These are phyloP conservation scores for Hyles euphorbiae DNA, from an alignment of 1,140 invertebrate species.

Conservation along the genomic window DNA sequence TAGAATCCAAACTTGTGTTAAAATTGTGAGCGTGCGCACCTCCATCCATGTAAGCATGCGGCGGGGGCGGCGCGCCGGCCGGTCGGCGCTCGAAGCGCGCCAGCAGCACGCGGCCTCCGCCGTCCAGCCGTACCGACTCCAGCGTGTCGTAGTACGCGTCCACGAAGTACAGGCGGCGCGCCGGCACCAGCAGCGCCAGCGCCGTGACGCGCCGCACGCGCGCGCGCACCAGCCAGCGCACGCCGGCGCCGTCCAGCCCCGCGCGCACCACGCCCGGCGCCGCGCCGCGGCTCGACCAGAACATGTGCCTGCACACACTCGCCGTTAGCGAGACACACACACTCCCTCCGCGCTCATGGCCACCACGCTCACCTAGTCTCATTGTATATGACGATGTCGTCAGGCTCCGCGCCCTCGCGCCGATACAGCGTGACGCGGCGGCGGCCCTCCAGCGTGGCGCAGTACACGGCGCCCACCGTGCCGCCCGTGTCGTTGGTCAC, in stretches of 20 bases:
- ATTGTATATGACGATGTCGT: conserved; percentile 39
- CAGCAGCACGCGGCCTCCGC: conserved; percentile 27
- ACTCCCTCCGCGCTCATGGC: background rate
- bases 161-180: conserved; percentile 84
- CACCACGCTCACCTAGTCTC: conserved; percentile 22
- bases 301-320: conserved; percentile 25
- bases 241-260: conserved; percentile 27
- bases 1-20: background rate
- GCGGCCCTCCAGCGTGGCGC: conserved; percentile 38
- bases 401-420: conserved; percentile 32
- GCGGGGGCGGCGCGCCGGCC: conserved; percentile 11
- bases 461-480: conserved; percentile 16
- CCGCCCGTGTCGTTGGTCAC: conserved; percentile 5
- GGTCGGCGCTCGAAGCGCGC: conserved; percentile 28
- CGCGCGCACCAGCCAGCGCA: conserved; percentile 23
- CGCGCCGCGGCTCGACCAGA: conserved; percentile 48
- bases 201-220: conserved; percentile 77
- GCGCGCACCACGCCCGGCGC: conserved; percentile 28
- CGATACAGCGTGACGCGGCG: conserved; percentile 37
- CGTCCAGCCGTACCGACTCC: conserved; percentile 35
- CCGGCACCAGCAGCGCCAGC: conserved; percentile 82
- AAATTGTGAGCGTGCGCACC: conserved; percentile 4
- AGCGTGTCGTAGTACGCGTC: conserved; percentile 69
- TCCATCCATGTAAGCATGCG: conserved; percentile 16
- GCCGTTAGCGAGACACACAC: background rate